Conservation (phyloP, 2,888 invertebrate genomes). For the Bibio marci region DNA sequence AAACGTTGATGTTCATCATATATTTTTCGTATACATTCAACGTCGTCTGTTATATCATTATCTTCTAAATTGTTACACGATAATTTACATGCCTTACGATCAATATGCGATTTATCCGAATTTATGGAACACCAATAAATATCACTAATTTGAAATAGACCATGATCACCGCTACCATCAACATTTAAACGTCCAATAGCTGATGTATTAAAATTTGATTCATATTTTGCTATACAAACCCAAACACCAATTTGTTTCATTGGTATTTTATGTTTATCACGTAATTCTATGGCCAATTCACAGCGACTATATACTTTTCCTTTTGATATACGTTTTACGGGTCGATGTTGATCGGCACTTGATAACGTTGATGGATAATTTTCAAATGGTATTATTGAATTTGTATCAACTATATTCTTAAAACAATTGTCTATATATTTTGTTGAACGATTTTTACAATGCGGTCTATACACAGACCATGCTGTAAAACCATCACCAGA, state of each 20-base stretch:
- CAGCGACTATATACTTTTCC: constrained; percentile 43
- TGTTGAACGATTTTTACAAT: constrained; percentile 18
- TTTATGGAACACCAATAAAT: constrained; percentile 43
- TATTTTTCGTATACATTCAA: constrained; percentile 44
- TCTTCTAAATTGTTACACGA: constrained; percentile 43
- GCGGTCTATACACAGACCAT: constrained; percentile 22
- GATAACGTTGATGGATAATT: too few species aligned
- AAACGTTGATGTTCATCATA: constrained; percentile 45
- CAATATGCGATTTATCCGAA: constrained; percentile 25
- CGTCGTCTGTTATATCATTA: constrained; percentile 49
- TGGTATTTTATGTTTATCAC: constrained; percentile 32
- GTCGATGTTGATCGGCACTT: too few species aligned
- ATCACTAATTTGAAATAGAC: constrained; percentile 54
- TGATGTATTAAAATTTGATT: constrained; percentile 46
- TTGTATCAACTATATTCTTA: constrained; percentile 4
- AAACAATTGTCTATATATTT: constrained; percentile 22
- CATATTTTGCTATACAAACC: constrained; percentile 51
- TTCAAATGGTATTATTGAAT: background rate
- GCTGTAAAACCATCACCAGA: constrained; percentile 51
- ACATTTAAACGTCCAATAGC: constrained; percentile 33
- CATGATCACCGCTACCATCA: constrained; percentile 45
- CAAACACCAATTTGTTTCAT: constrained; percentile 34
- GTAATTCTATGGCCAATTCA: constrained; percentile 46
- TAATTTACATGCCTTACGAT: constrained; percentile 41
- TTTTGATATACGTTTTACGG: constrained; percentile 11